Evolutionary conservation across 2,113 vertebrate genomes (phyloP), one percentile per base, ranked within the genome.

Genomic region (Myotis brandtii): DNA sequence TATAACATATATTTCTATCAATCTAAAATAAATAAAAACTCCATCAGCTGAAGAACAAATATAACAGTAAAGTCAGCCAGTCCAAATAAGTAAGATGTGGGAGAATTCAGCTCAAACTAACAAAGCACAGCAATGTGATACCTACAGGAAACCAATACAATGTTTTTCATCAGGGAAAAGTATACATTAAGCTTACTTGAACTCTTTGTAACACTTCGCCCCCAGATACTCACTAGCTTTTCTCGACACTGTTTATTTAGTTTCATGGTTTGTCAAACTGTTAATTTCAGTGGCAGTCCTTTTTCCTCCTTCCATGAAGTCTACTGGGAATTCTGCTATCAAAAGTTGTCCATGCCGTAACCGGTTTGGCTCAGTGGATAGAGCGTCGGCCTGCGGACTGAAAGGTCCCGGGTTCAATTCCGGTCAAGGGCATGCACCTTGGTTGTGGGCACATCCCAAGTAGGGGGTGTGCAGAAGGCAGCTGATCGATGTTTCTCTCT

Each of bases 71-170:
- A 96, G 43, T 66, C 37, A 80, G 75, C 62, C 34, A 89, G 13
- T 75, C 94, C 34, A 97, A 92, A 95, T 90, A 94, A 85, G 66
- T 83, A 56, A 75, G 23, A 90, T 89, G 25, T 85, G 27, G 27
- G 59, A 75, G 27, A 97, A 91, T 89, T 95, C 23, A 43, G 32
- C 56, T 87, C 80, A 90, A 46, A 94, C 75, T 67, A 91, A 62
- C 21, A 87, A 79, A 46, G 14, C 37, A 23, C 1, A 52, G 89
- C 64, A 79, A 83, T 50, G 9, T 43, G 30, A 16, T 79, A 43
- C 20, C 48, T 86, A 18, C 18, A 86, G 88, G 83, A 91, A 93
- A 92, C 46, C 23, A 64, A 13, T 43, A 66, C 91, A 88, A 90
- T 95, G 48, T 32, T 95, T 91, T 92, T 67, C 76, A 17, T 64